Percentiles rank a stretch among this genome's conserved stretches.
phyloP scores from a whole-genome alignment of 2,113 vertebrate species.

The Colius striatus region DNA sequence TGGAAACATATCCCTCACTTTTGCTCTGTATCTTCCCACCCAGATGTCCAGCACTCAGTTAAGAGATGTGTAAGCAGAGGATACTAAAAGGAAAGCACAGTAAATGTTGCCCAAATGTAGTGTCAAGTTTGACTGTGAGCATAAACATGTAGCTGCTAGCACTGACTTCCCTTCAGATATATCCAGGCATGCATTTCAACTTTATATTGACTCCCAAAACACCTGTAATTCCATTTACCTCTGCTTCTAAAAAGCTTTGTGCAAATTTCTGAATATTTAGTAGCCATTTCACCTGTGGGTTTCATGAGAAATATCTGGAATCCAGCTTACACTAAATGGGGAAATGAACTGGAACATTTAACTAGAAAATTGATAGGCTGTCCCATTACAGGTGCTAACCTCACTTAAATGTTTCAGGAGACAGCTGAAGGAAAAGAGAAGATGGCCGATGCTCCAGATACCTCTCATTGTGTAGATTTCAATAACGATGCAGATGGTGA shows the following conservation, averaged over 20 bases:
- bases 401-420: slow-evolving; percentile 59
- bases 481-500: background rate
- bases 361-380: background rate
- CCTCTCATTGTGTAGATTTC: slow-evolving; percentile 17
- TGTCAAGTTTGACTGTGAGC: background rate
- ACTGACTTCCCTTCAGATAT: background rate
- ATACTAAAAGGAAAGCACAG: background rate
- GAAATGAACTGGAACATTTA: background rate
- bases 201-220: background rate
- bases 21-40: background rate
- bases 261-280: background rate
- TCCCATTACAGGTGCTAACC: background rate
- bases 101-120: background rate
- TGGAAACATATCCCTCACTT: background rate
- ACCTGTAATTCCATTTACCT: background rate
- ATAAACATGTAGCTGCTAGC: background rate
- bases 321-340: background rate
- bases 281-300: background rate
- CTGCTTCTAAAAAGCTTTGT: background rate
- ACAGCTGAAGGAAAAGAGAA: background rate
- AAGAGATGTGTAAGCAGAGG: background rate
- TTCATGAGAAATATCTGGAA: background rate
- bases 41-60: background rate
- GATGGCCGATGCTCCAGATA: background rate
- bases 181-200: background rate